phyloP scores from a whole-genome alignment of 1,140 invertebrate species.

The Tribolium castaneum region DNA sequence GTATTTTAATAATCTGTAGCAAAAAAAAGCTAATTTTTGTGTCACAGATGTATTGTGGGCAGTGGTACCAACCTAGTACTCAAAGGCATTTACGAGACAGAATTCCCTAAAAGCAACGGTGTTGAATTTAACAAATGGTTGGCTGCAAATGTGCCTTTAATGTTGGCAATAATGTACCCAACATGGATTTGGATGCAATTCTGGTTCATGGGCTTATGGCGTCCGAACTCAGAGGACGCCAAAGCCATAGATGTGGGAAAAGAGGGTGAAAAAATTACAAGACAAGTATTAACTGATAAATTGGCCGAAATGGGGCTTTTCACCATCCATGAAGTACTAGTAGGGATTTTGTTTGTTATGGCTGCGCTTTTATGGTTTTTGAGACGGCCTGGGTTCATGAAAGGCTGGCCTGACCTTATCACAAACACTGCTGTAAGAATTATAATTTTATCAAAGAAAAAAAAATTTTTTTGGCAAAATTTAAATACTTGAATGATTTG shows the following conservation, averaged over 20 bases:
- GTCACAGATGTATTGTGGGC: conserved; percentile 77
- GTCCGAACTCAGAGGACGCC: conserved; percentile 62
- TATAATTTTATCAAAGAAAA: not conserved
- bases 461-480: too few relatives aligned
- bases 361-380: conserved; percentile 91
- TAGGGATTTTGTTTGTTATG: conserved; percentile 81
- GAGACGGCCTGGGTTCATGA: conserved; percentile 84
- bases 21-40: not conserved
- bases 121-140: conserved; percentile 82
- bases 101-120: conserved; percentile 65
- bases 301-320: conserved; percentile 83
- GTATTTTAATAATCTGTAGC: too few relatives aligned
- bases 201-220: conserved; percentile 79
- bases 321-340: conserved; percentile 82
- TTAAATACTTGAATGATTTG: too few relatives aligned
- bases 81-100: conserved; percentile 66
- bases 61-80: conserved; percentile 90
- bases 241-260: conserved; percentile 57
- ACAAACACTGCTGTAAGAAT: conserved; percentile 59
- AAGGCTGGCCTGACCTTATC: conserved; percentile 79
- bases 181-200: conserved; percentile 80
- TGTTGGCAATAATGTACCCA: conserved; percentile 78
- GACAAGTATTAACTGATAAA: conserved; percentile 76
- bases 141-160: conserved; percentile 73
- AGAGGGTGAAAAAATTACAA: conserved; percentile 70